Evolutionary conservation across 2,888 invertebrate genomes (phyloP).

Genomic region (Hypsopygia costalis): DNA sequence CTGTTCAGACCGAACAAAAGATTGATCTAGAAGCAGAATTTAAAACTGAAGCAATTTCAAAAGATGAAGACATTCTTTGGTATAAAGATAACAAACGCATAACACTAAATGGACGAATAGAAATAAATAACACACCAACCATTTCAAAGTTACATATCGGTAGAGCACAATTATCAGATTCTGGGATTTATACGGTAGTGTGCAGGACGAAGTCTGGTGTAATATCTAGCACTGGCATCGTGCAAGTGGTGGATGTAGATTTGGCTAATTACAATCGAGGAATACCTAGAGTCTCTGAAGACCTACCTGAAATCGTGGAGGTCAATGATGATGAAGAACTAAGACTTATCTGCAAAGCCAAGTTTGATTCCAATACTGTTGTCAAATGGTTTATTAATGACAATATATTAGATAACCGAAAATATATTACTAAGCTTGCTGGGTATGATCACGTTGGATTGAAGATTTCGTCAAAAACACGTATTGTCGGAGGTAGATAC

Average conservation of each 20-base stretch:
- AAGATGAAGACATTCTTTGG: conserved; percentile 23
- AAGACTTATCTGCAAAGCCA: conserved; percentile 25
- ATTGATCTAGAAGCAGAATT: conserved; percentile 26
- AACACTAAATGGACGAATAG: conserved; percentile 18
- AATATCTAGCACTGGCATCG: conserved; percentile 28
- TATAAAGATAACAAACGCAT: conserved; percentile 27
- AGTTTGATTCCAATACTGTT: conserved; percentile 19
- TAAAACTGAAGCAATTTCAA: conserved; percentile 5
- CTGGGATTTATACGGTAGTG: conserved; percentile 32
- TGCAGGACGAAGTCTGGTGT: conserved; percentile 23
- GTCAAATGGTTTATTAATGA: conserved; percentile 25
- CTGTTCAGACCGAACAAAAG: conserved; percentile 19
- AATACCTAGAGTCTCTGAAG: conserved; percentile 22
- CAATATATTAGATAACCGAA: conserved; percentile 11
- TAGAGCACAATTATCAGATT: conserved; percentile 23
- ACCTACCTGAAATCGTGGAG: conserved; percentile 25
- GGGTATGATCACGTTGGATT: conserved; percentile 28
- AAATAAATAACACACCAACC: conserved; percentile 15
- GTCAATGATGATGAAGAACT: conserved; percentile 25
- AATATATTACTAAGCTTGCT: conserved; percentile 18
- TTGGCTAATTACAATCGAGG: not conserved
- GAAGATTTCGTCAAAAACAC: conserved; percentile 15
- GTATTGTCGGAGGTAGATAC: conserved; percentile 24
- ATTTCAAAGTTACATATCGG: conserved; percentile 20
- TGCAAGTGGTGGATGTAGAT: conserved; percentile 23